Evolutionary conservation across 2,797 vertebrate genomes (phyloP).

Genomic region (Ctenochaetus hawaiiensis): DNA sequence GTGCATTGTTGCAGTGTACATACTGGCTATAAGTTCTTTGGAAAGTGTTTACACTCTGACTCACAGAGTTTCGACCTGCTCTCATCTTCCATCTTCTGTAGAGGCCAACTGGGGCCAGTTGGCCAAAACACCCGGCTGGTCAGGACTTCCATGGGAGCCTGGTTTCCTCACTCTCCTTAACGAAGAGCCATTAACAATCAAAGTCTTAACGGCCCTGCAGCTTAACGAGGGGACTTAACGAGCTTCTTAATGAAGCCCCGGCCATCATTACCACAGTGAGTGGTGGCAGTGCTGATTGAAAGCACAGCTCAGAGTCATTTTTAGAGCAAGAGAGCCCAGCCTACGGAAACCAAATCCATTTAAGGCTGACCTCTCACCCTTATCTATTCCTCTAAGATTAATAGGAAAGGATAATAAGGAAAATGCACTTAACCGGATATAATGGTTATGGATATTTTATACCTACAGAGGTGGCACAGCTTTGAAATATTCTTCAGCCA

Average conservation of each 20-base stretch:
- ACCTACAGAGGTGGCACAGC: constrained; percentile 26
- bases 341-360: constrained; percentile 78
- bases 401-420: constrained; percentile 63
- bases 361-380: constrained; percentile 78
- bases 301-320: constrained; percentile 71
- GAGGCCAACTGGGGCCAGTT: constrained; percentile 67
- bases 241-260: constrained; percentile 87
- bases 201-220: constrained; percentile 77
- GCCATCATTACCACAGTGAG: constrained; percentile 84
- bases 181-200: constrained; percentile 80
- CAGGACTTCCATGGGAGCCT: constrained; percentile 76
- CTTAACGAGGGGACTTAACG: constrained; percentile 86
- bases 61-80: constrained; percentile 17
- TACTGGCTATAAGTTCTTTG: neutral
- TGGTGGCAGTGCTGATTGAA: constrained; percentile 81
- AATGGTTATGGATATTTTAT: constrained; percentile 55
- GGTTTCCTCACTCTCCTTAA: constrained; percentile 74
- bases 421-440: constrained; percentile 47
- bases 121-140: constrained; percentile 72
- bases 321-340: constrained; percentile 62
- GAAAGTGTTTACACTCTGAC: constrained; percentile 28
- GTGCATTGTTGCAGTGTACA: neutral
- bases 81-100: constrained; percentile 44
- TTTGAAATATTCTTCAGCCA: constrained; percentile 40
- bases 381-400: constrained; percentile 69